A percentile compares a stretch with the other conserved stretches of the same genome.
phyloP scores from a whole-genome alignment of 2,797 vertebrate genomes.

The Chloroceryle amazona region DNA sequence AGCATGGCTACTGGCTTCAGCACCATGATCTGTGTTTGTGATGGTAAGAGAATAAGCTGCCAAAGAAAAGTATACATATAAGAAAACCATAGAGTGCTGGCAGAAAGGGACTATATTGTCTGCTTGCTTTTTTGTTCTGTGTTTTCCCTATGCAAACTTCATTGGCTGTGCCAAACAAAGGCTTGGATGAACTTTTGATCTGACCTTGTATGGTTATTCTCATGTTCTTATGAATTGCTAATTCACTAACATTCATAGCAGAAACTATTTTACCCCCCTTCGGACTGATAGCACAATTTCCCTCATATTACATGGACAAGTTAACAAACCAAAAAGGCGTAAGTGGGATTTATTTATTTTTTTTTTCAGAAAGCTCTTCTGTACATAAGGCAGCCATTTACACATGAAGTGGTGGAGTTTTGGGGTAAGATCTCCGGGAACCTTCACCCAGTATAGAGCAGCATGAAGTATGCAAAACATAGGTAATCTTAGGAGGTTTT shows the following conservation, averaged over 20 bases:
- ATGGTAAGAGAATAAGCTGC: neutral
- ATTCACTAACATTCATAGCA: neutral
- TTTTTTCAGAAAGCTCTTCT: neutral
- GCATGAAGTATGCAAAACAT: neutral
- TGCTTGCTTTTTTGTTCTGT: neutral
- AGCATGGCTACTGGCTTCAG: neutral
- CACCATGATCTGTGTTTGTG: neutral
- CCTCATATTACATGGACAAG: neutral
- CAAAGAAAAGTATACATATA: rapidly evolving
- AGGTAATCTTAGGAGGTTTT: neutral
- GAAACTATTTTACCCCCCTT: neutral
- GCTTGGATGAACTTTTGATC: neutral
- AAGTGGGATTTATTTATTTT: neutral
- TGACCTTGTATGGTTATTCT: neutral
- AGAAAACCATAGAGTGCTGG: neutral
- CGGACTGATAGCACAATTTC: neutral
- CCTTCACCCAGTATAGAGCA: neutral
- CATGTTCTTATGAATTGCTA: neutral
- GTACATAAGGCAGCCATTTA: neutral
- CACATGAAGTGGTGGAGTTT: neutral
- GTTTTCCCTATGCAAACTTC: neutral
- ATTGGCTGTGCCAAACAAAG: neutral
- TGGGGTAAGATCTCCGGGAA: neutral
- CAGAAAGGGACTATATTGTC: neutral
- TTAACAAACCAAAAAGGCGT: neutral